Evolutionary conservation across 2,888 invertebrate species (phyloP).

Genomic region (Acleris literana): DNA sequence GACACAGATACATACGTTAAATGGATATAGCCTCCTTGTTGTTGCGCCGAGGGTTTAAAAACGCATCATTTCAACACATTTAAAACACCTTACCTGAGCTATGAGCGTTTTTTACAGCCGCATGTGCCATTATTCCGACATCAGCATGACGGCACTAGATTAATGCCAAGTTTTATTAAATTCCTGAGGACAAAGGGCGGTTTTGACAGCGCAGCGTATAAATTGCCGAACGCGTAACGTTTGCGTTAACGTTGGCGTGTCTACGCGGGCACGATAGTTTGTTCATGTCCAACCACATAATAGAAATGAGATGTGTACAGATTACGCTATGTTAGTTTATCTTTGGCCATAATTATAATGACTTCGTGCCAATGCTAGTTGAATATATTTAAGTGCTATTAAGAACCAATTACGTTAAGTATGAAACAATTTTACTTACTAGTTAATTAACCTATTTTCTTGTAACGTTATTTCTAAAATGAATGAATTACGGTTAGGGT

Average conservation of each 20-base stretch:
- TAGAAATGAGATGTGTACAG: not conserved
- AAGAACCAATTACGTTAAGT: too few species aligned
- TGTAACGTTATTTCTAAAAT: too few species aligned
- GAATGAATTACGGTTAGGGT: too few species aligned
- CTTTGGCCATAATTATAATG: not conserved
- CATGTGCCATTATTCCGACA: constrained; percentile 24
- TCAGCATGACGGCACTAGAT: constrained; percentile 39
- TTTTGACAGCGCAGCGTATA: constrained; percentile 53
- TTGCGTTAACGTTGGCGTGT: constrained; percentile 18
- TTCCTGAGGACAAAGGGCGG: constrained; percentile 47
- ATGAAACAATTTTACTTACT: too few species aligned
- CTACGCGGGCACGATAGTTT: constrained; percentile 20
- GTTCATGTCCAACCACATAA: constrained; percentile 15
- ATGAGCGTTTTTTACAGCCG: constrained; percentile 22
- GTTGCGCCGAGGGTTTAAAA: too few species aligned
- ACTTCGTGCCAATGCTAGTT: too few species aligned
- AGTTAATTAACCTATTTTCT: too few species aligned
- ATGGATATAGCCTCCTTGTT: too few species aligned
- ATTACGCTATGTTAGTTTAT: constrained; percentile 1
- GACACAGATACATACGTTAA: too few species aligned
- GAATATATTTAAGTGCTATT: too few species aligned
- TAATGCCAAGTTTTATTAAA: constrained; percentile 58
- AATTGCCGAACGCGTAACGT: constrained; percentile 42
- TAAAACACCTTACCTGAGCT: not conserved
- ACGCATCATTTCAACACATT: too few species aligned